Evolutionary conservation across 2,797 vertebrate species (phyloP).

Genomic region (Echeneis naucrates): DNA sequence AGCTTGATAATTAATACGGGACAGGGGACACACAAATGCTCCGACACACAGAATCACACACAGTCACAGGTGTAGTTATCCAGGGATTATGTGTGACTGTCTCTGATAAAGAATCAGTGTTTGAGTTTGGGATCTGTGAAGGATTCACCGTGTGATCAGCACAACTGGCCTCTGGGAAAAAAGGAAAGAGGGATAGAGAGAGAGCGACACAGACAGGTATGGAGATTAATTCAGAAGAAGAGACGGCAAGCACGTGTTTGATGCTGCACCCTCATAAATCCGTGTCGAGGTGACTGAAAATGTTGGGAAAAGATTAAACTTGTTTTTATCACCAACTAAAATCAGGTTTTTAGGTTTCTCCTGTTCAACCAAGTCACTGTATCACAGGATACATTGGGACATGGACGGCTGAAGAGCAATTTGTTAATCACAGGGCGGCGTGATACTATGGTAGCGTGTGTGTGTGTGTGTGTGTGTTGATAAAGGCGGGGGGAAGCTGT

Average conservation of each 20-base stretch:
- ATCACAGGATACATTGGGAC: background rate
- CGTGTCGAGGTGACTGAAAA: background rate
- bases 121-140: conserved; percentile 79
- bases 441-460: conserved; percentile 22
- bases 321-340: background rate
- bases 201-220: background rate
- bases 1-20: conserved; percentile 17
- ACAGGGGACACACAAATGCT: conserved; percentile 10
- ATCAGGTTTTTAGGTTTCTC: background rate
- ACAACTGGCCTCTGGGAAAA: conserved; percentile 49
- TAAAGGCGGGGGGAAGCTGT: conserved; percentile 57
- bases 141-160: conserved; percentile 78
- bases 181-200: background rate
- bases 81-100: conserved; percentile 76
- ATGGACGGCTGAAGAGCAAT: conserved; percentile 30
- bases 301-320: background rate
- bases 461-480: conserved; percentile 53
- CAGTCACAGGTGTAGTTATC: conserved; percentile 58
- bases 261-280: background rate
- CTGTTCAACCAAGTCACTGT: background rate
- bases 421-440: conserved; percentile 48
- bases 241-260: background rate
- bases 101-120: conserved; percentile 81
- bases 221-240: conserved; percentile 11
- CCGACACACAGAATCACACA: conserved; percentile 10